Percentiles rank a stretch among this genome's conserved stretches.
Evolutionary conservation across 2,113 vertebrate species (phyloP).

Genomic region (Thunnus thynnus): DNA sequence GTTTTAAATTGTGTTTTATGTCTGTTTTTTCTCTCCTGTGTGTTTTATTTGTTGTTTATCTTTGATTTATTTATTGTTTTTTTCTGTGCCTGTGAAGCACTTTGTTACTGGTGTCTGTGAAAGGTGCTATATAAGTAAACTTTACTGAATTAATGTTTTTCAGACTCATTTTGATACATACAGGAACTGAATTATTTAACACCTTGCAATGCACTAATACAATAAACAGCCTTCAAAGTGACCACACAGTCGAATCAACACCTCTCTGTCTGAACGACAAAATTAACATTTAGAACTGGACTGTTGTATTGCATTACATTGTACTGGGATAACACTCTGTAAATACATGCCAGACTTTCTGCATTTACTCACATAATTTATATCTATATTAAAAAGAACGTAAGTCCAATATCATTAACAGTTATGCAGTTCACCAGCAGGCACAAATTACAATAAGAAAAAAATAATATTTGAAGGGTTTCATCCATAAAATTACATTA

Average conservation of each 20-base stretch:
- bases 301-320: background rate
- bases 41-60: too few species aligned
- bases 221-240: background rate
- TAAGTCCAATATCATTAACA: slow-evolving; percentile 10
- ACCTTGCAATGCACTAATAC: too few species aligned
- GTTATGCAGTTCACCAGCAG: background rate
- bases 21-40: too few species aligned
- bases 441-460: slow-evolving; percentile 11
- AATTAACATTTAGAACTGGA: background rate
- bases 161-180: too few species aligned
- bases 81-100: too few species aligned
- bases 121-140: too few species aligned
- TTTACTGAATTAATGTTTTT: too few species aligned
- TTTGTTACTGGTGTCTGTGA: too few species aligned
- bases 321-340: background rate
- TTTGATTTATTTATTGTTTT: too few species aligned
- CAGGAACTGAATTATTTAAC: too few species aligned
- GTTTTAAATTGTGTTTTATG: too few species aligned
- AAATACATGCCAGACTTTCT: background rate
- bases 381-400: slow-evolving; percentile 10
- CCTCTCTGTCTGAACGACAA: too few species aligned
- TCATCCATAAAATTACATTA: background rate
- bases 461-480: background rate
- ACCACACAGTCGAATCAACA: background rate
- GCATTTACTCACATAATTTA: slow-evolving; percentile 2